Evolutionary conservation across 2,113 vertebrate species (phyloP).

Genomic region (Pedetes capensis): DNA sequence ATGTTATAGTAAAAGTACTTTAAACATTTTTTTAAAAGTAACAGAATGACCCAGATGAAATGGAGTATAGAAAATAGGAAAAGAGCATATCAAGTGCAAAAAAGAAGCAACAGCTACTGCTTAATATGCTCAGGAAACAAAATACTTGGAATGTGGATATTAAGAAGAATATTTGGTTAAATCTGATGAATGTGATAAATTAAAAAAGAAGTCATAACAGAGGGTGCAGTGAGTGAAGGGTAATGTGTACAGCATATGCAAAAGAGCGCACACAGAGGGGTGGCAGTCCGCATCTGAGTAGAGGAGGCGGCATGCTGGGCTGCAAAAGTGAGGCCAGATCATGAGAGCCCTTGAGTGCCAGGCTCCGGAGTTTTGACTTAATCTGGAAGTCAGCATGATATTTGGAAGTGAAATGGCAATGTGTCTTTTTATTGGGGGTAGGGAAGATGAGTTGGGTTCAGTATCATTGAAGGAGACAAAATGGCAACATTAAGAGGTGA

Average conservation of each 20-base stretch:
- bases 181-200: background rate
- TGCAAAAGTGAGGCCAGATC: background rate
- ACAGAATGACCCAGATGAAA: slow-evolving; percentile 7
- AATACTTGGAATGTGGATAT: background rate
- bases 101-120: background rate
- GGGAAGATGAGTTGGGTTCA: background rate
- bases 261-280: background rate
- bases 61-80: background rate
- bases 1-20: slow-evolving; percentile 1
- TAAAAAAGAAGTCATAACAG: background rate
- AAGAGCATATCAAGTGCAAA: background rate
- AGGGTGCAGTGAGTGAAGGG: too few species aligned
- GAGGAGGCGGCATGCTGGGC: background rate
- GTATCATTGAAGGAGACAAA: background rate
- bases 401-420: background rate
- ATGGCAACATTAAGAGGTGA: background rate
- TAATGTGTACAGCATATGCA: background rate
- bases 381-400: background rate
- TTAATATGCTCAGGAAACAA: background rate
- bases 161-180: background rate
- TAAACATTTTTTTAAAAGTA: background rate
- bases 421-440: background rate
- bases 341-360: background rate
- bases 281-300: background rate
- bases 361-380: background rate